These are phyloP conservation scores for Lathronympha strigana DNA, from an alignment of 2,888 invertebrate species.

Conservation along the genomic window DNA sequence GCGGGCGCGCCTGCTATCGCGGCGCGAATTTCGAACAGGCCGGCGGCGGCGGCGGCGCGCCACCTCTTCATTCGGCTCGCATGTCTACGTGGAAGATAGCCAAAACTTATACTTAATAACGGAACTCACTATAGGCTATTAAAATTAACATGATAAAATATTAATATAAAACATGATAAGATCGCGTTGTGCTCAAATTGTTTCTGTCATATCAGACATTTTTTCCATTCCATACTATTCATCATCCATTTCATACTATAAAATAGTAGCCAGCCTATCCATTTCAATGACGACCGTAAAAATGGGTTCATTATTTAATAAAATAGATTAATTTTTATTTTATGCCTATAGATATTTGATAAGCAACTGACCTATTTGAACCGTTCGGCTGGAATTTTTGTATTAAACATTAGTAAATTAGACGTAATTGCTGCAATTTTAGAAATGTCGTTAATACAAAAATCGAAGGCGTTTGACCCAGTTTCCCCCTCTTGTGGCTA, in stretches of 20 bases:
- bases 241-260: too few species aligned
- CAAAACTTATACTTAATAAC: not conserved
- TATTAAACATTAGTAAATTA: not conserved
- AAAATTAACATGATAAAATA: not conserved
- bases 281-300: too few species aligned
- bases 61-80: too few species aligned
- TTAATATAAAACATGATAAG: not conserved
- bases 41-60: too few species aligned
- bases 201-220: not conserved
- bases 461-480: slow-evolving; percentile 32
- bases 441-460: slow-evolving; percentile 18
- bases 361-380: not conserved
- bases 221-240: not conserved
- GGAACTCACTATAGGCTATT: not conserved
- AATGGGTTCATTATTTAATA: too few species aligned
- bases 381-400: not conserved
- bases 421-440: slow-evolving; percentile 8
- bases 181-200: not conserved
- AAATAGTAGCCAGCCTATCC: too few species aligned
- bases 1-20: too few species aligned
- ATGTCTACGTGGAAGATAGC: too few species aligned
- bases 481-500: slow-evolving; percentile 45
- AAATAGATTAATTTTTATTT: too few species aligned
- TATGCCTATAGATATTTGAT: too few species aligned
- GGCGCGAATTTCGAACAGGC: too few species aligned